Evolutionary conservation across 2,797 vertebrate genomes (phyloP), one percentile per base, ranked within the genome.

Genomic region (Prunella strophiata): DNA sequence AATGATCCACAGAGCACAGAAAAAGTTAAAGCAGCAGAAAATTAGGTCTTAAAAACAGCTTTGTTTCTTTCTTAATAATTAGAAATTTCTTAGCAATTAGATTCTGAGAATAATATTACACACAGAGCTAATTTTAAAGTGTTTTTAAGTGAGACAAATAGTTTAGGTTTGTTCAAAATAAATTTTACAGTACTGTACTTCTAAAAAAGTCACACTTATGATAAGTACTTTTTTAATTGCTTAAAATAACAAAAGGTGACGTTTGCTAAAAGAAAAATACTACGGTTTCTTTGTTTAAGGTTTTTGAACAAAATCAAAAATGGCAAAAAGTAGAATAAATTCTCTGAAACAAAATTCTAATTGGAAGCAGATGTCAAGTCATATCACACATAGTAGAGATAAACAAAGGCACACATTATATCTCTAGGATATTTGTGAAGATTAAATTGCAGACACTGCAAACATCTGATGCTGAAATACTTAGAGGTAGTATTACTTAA

Each of bases 321-420:
- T 23, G 10, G 27, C 23, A 74, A 76, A 73, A 82, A 40, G 22
- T 72, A 79, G 20, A 91, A 23, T 25, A 74, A 15, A 23, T 52
- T 79, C 26, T 54, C 59, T 54, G 57, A 81, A 86, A 63, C 10
- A 67, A 86, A 88, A 76, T 57, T 87, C 67, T 63, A 71, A 68
- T 57, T 88, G 67, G 67, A 93, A 91, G 43, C 80, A 93, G 66
- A 89, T 87, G 83, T 70, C 70, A 94, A 84, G 72, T 76, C 30
- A 50, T 82, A 36, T 34, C 55, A 85, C 20, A 75, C 18, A 85
- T 18, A 62, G 30, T 3, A 67, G 30, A 89, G 27, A 89, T 61
- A 96, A 85, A 94, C 2, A 4, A 88, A 89, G 36, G 30, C 16
- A 62, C 87, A 86, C 36, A 86, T 94, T 90, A 54, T 36, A 78